Evolutionary conservation across 1,140 invertebrate genomes (phyloP).

Genomic region (Camponotus floridanus): DNA sequence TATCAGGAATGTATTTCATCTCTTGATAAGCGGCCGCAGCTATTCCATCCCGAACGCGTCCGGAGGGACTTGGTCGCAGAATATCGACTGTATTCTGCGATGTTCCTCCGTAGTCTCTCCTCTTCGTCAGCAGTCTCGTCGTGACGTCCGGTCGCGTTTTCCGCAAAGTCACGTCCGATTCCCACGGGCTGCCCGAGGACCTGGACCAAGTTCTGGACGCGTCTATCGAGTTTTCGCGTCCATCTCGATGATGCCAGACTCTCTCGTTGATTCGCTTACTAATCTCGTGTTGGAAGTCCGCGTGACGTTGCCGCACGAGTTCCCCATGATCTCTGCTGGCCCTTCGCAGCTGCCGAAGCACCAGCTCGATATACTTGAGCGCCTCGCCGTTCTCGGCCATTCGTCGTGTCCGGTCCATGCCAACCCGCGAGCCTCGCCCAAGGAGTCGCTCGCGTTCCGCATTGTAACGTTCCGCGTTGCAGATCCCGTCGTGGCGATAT

Average conservation of each 20-base stretch:
- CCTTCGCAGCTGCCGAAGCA: slow-evolving; percentile 77
- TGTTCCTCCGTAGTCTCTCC: slow-evolving; percentile 62
- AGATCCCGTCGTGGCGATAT: slow-evolving; percentile 16
- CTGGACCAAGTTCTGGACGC: slow-evolving; percentile 3
- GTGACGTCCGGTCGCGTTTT: slow-evolving; percentile 35
- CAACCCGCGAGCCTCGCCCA: slow-evolving; percentile 40
- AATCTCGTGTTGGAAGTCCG: slow-evolving; percentile 24
- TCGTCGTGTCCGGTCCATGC: slow-evolving; percentile 49
- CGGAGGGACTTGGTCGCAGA: neutral
- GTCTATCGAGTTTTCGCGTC: slow-evolving; percentile 10
- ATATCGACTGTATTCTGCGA: slow-evolving; percentile 34
- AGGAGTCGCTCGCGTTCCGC: slow-evolving; percentile 70
- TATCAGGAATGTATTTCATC: slow-evolving; percentile 51
- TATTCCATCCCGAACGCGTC: slow-evolving; percentile 41
- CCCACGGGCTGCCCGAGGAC: slow-evolving; percentile 31
- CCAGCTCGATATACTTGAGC: slow-evolving; percentile 77
- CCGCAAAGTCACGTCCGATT: slow-evolving; percentile 29
- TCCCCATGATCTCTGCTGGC: slow-evolving; percentile 81
- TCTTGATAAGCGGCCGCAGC: slow-evolving; percentile 33
- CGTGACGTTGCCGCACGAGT: slow-evolving; percentile 76
- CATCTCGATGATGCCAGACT: slow-evolving; percentile 4
- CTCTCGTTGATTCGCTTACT: slow-evolving; percentile 8
- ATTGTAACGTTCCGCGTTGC: slow-evolving; percentile 14
- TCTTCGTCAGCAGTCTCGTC: slow-evolving; percentile 62
- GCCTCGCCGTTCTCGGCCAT: slow-evolving; percentile 74